Evolutionary conservation across 2,113 vertebrate species (phyloP), one percentile per base, ranked within the genome.

Genomic region (Toxotes jaculatrix): DNA sequence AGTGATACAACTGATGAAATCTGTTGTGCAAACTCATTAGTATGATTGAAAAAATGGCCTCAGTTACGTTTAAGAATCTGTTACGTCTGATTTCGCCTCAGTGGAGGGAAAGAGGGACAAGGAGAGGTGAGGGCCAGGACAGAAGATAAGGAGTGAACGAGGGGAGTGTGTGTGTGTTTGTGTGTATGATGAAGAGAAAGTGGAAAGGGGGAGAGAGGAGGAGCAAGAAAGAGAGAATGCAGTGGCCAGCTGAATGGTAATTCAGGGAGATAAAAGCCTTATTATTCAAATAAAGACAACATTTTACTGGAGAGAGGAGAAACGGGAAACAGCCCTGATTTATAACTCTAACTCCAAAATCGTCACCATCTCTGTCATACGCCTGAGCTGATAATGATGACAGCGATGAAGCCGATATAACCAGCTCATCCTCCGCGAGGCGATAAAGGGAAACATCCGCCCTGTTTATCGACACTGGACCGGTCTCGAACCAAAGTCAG

Each of bases 221-320:
- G 76, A 68, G 64, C 1, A 10, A 64, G 66, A 81, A 23, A 23
- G 68, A 61, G 77, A 71, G 56, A 86, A 80, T 10, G 76, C 38
- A 67, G 83, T 31, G 63, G 69, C 51, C 63, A 45, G 71, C 55
- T 43, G 78, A 90, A 87, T 71, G 85, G 85, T 88, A 87, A 86
- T 83, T 83, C 63, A 76, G 31, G 5, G 75, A 87, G 87, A 90
- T 89, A 91, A 90, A 87, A 80, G 69, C 56, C 80, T 80, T 88
- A 89, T 89, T 91, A 94, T 91, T 91, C 77, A 92, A 93, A 92
- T 91, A 74, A 80, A 89, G 85, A 83, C 82, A 85, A 78, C 36
- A 64, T 79, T 83, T 80, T 21, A 78, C 34, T 56, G 59, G 34
- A 72, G n/a, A 65, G 60, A 72, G 66, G 40, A 80, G 77, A 38